Base-by-base conservation (phyloP, 2,113 vertebrate genomes). In the Channa maculata region DNA sequence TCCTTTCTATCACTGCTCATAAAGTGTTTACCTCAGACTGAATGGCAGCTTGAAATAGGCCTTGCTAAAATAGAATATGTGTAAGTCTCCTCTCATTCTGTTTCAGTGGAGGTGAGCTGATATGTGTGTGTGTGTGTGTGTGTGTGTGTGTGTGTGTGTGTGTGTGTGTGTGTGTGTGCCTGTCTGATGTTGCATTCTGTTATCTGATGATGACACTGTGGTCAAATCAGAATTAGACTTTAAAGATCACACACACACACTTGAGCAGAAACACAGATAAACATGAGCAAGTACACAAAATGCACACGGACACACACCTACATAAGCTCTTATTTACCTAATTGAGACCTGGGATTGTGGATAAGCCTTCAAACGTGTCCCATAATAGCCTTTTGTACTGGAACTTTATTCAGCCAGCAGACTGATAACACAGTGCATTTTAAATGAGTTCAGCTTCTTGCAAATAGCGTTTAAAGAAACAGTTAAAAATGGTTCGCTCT, bases 31-130 rank as follows among this genome's bases (percentile, higher is more conserved):
- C 44, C 71, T 38, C 63, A 65, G 59, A 55, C 49, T 70, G 13
- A 1, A 60, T 2, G n/a, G 67, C 64, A 62, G 82, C 83, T 85
- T 69, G 79, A 91, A 92, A 90, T 91, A 91, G 88, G 71, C 48
- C 34, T 60, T 5, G 37, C 86, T 65, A 74, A 90, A 92, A 91
- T 90, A 92, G 83, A 84, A 65, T 48, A 86, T 77, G 65, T 84
- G 77, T 75, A 79, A 81, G 78, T 80, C 60, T 78, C 66, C 6
- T 77, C 79, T 85, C 46, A 38, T 60, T 83, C 59, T 85, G 70
- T 83, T 63, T 82, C 52, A 59, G 65, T 38, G 65, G 65, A 86
- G 77, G 70, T 80, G 68, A 61, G 51, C 6, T 10, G 24, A 24
- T 24, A 24, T 24, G 24, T 24, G 24, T 24, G 24, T 24, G 24